Conservation (phyloP, 2,888 invertebrate genomes). For the Oscheius sp. region DNA sequence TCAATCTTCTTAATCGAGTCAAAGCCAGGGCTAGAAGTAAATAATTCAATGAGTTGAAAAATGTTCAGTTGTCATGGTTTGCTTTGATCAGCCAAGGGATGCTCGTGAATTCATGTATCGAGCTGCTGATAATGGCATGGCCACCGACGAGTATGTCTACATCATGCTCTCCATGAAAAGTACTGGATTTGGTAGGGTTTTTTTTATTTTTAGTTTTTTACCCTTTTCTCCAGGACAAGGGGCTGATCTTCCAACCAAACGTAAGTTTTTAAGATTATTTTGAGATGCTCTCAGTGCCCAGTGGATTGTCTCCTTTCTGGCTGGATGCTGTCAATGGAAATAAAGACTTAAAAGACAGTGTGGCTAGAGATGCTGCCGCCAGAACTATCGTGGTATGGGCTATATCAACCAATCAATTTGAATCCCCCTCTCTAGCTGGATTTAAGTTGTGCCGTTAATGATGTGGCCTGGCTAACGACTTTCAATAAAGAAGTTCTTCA, state of each 20-base stretch:
- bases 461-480: constrained; percentile 30
- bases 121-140: constrained; percentile 39
- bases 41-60: neutral
- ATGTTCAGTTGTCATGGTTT: constrained; percentile 44
- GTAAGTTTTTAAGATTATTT: neutral
- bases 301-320: constrained; percentile 47
- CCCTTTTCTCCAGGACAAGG: neutral
- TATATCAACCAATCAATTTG: neutral
- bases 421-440: constrained; percentile 33
- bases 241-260: neutral
- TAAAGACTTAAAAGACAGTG: constrained; percentile 34
- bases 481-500: constrained; percentile 31
- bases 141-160: constrained; percentile 60
- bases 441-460: constrained; percentile 32
- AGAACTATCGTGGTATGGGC: neutral
- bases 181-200: constrained; percentile 45
- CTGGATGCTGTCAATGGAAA: constrained; percentile 30
- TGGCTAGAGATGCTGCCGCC: constrained; percentile 29
- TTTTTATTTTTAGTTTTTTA: neutral
- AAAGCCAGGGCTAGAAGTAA: constrained; percentile 1
- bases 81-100: constrained; percentile 41
- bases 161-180: constrained; percentile 54
- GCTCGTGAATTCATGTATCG: constrained; percentile 37
- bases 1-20: neutral
- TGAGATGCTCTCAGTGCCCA: constrained; percentile 36